phyloP scores from a whole-genome alignment of 2,113 vertebrate species.

The Lamprotornis superbus region DNA sequence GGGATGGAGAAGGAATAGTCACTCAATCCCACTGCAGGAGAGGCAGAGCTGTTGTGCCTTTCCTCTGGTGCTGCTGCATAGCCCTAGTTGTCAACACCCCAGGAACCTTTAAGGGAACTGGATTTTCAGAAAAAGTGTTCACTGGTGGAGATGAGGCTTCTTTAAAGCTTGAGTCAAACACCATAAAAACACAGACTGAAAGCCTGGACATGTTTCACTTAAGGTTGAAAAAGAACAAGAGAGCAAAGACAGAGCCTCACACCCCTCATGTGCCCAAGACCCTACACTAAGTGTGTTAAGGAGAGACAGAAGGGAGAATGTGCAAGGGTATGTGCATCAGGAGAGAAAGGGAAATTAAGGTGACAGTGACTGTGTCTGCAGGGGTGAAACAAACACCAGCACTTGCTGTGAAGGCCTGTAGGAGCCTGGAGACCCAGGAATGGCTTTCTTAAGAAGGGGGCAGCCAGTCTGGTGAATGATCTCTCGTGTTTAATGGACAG shows the following conservation, averaged over 20 bases:
- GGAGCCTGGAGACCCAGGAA: neutral
- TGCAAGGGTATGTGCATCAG: neutral
- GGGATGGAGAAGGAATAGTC: neutral
- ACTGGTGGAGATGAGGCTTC: neutral
- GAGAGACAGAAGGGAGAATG: neutral
- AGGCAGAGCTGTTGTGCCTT: neutral
- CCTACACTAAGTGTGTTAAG: neutral
- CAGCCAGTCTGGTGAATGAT: neutral
- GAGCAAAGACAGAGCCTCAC: neutral
- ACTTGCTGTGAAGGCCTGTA: neutral
- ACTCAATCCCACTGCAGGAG: accelerated
- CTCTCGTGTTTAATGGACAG: neutral
- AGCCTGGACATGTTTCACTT: neutral
- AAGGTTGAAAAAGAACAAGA: neutral
- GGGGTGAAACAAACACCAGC: neutral
- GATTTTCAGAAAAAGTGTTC: neutral
- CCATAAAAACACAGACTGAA: neutral
- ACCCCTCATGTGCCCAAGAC: accelerated
- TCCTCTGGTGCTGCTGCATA: neutral
- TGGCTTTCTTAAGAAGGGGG: neutral
- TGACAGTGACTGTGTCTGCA: accelerated
- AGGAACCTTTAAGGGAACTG: accelerated
- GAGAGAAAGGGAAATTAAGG: neutral
- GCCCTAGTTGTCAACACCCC: neutral
- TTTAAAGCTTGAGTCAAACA: neutral